phyloP scores from a whole-genome alignment of 53 echinoderm and acorn worm genomes.

The Patiria pectinifera region DNA sequence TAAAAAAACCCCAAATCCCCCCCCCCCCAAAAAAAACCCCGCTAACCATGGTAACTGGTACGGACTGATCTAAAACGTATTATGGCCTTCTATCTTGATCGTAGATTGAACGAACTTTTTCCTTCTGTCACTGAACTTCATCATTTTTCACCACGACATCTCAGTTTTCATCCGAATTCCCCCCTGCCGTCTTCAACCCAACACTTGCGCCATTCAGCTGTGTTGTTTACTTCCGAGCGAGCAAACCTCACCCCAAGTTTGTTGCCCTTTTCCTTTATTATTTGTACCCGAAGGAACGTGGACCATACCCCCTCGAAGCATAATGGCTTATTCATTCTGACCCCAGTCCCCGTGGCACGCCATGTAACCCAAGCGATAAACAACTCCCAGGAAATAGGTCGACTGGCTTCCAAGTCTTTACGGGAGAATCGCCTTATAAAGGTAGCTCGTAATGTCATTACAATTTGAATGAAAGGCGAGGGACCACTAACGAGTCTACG shows the following conservation, averaged over 20 bases:
- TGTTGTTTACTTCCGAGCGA: conserved; percentile 15
- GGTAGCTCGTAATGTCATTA: background rate
- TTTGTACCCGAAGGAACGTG: conserved; percentile 30
- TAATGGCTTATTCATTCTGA: conserved; percentile 29
- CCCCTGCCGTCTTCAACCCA: conserved; percentile 18
- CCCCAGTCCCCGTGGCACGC: conserved; percentile 5
- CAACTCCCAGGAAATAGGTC: background rate
- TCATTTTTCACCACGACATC: background rate
- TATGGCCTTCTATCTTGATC: no score
- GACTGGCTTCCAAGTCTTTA: conserved; percentile 37
- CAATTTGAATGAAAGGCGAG: background rate
- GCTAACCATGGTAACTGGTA: no score
- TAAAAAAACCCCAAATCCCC: no score
- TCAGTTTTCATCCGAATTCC: conserved; percentile 21
- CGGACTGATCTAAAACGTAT: no score
- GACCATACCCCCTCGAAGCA: conserved; percentile 55
- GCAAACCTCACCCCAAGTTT: conserved; percentile 4
- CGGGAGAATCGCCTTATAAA: background rate
- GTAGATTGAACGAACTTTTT: background rate
- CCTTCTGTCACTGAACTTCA: background rate
- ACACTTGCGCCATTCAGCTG: background rate
- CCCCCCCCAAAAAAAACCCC: no score
- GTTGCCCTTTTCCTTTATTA: conserved; percentile 8
- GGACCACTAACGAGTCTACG: background rate
- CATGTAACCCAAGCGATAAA: conserved; percentile 41